Evolutionary conservation across 2,888 invertebrate species (phyloP).

Genomic region (Patella ulyssiponensis): DNA sequence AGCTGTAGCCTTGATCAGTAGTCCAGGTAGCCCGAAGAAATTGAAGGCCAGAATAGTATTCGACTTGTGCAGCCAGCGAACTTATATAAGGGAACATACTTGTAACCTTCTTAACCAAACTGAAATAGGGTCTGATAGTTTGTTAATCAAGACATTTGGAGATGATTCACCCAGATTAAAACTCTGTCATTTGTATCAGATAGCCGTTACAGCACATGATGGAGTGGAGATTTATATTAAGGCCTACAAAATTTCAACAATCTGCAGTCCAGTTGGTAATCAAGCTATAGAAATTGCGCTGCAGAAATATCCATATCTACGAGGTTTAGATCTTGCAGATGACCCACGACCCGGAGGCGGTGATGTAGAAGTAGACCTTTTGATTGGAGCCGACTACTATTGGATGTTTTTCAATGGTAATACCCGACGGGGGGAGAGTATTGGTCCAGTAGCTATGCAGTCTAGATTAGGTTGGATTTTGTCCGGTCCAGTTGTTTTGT

Average conservation of each 20-base stretch:
- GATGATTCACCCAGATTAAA: not conserved
- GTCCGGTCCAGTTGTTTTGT: not conserved
- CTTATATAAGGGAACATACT: not conserved
- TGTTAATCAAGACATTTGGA: not conserved
- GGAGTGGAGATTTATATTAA: not conserved
- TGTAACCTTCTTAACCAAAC: not conserved
- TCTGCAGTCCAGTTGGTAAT: not conserved
- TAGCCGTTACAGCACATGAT: not conserved
- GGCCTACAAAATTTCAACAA: not conserved
- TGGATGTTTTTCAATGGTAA: not conserved
- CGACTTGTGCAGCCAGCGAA: not conserved
- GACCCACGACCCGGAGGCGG: not conserved
- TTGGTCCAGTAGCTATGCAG: not conserved
- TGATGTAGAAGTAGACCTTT: not conserved
- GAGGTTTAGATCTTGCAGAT: not conserved
- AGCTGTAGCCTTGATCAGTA: not conserved
- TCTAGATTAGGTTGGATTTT: not conserved
- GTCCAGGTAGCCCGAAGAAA: not conserved
- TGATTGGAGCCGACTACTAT: not conserved
- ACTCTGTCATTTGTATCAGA: not conserved
- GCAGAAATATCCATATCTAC: not conserved
- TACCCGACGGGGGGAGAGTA: not conserved
- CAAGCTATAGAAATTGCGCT: not conserved
- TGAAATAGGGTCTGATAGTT: not conserved
- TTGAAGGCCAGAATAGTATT: not conserved